Evolutionary conservation across 1,140 invertebrate genomes (phyloP), one percentile per base, ranked within the genome.

Genomic region (Oryctes rhinoceros): DNA sequence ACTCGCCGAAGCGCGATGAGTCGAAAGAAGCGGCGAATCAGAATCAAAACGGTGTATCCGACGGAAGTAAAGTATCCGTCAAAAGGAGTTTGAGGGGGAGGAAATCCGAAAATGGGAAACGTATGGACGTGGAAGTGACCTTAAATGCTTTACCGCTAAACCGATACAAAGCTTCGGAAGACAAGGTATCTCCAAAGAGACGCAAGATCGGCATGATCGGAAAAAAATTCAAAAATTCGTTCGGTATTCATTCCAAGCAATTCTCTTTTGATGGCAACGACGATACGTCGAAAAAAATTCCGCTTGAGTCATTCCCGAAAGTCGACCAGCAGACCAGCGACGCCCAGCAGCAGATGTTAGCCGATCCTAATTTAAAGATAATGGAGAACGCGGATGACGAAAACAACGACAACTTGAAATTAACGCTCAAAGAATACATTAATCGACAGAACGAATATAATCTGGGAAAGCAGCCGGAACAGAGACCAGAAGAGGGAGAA

Each of bases 371-470:
- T 18, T 44, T 76, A 18, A 76, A 76, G 15, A 39, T 76, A 1
- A 39, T 76, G 35, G 74, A 76, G 30, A 76, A 76, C 15, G 74
- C 74, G 3, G 74, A 78, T 30, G 76, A 78, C 20, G 76, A 78
- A 20, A 78, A 53, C n/a, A 48, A 48, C 47, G 47, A 78, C 9
- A 59, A 78, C 13, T 53, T 78, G 20, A 78, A 78, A 53, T 3
- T 11, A 15, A 78, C 76, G n/a, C 13, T 78, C 4, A 78, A 53
- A 20, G 76, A 78, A 20, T 78, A 78, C 15, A 35, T 53, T 6
- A 78, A 78, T 18, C 48, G 76, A 15, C 44, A 78, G 47, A 78
- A 78, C n/a, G 76, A 48, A 9, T 53, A 78, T 20, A 30, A 59
- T 11, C 15, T 59, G 49, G 76, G 20, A 13, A 78, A 78, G 48